Evolutionary conservation across 1,140 invertebrate genomes (phyloP), one percentile per base, ranked within the genome.

Genomic region (Drosophila saltans): DNA sequence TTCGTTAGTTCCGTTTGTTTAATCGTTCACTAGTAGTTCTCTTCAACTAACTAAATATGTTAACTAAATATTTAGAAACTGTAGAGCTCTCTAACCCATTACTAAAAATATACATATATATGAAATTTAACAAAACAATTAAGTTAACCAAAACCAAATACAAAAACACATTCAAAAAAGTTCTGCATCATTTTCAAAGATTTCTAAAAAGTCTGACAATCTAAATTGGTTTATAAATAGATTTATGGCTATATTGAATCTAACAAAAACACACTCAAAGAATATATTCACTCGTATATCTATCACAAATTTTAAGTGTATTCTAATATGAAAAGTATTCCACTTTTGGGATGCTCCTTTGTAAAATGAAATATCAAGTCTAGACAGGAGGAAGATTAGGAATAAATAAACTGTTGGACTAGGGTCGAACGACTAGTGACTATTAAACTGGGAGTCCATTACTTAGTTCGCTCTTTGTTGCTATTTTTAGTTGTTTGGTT

Each of bases 131-230:
- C 33, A 36, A 36, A 36, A 36, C 33, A 36, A 36, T 52, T 24
- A 52, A 52, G 24, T 26, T 39, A 16, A 24, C 16, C 39, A 55
- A 55, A 24, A 21, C 6, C n/a, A 56, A 10, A 10, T 7, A 64
- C 7, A 21, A 55, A 40, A 57, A 41, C 43, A 65, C 6, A 6
- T 36, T 7, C 6, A 76, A 58, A 70, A 81, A 77, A 86, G 81
- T 82, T 78, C 75, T 75, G 63, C 64, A 57, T 71, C 68, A 58
- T 62, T 21, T 69, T n/a, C n/a, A 40, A 33, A 45, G 28, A 30
- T 30, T 30, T 30, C 28, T 4, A 30, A 36, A 39, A 55, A 36
- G 64, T 64, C 55, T 76, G 74, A 70, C 74, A 76, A 76, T 69
- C 63, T 65, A 30, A 48, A 56, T 39, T 39, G 41, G 4, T 9